Conservation (phyloP, 2,113 vertebrate species). For the Cyphomyrus plagiostoma region DNA sequence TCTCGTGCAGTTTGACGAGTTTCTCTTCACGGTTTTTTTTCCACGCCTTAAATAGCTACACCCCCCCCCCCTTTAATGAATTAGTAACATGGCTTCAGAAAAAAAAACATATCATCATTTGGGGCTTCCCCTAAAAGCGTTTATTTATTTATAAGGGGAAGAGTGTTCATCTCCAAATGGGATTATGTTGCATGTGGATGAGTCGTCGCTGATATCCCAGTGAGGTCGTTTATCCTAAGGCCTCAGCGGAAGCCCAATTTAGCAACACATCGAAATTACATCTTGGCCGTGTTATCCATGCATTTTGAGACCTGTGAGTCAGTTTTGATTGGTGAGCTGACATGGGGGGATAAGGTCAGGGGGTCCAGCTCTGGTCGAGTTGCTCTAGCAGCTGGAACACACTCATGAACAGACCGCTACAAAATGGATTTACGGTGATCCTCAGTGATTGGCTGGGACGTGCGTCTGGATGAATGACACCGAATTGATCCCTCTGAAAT, state of each 20-base stretch:
- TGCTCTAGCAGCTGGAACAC: not conserved
- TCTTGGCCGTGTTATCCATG: constrained; percentile 43
- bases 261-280: constrained; percentile 31
- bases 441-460: not conserved
- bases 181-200: constrained; percentile 29
- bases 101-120: constrained; percentile 18
- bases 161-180: constrained; percentile 31
- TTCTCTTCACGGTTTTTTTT: constrained; percentile 6
- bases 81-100: constrained; percentile 24
- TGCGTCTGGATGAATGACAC: not conserved
- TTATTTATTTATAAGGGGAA: constrained; percentile 30
- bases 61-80: constrained; percentile 9
- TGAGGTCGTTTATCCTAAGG: constrained; percentile 45
- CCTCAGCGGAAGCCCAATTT: constrained; percentile 38
- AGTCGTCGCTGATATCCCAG: constrained; percentile 48
- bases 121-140: constrained; percentile 28
- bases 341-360: not conserved
- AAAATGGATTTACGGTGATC: not conserved
- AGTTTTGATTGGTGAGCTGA: constrained; percentile 19
- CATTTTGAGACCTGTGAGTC: constrained; percentile 43
- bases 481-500: not conserved
- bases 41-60: constrained; percentile 9
- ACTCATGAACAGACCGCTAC: not conserved
- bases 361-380: not conserved
- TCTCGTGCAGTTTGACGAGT: constrained; percentile 21